Evolutionary conservation across 2,797 vertebrate species (phyloP), one percentile per base, ranked within the genome.

Genomic region (Pelodytes ibericus): DNA sequence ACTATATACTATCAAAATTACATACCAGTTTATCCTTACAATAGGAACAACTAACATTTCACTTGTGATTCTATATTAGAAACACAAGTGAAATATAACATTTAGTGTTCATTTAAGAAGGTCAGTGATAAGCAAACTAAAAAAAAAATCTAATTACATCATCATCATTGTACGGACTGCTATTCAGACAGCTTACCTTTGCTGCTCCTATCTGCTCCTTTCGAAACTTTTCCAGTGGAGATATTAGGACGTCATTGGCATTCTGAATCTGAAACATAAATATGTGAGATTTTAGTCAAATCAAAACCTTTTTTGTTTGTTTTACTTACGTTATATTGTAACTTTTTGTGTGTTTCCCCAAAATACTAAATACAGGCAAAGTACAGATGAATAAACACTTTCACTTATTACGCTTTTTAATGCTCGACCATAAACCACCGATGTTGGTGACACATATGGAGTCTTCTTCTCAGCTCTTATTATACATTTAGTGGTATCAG

Each of bases 201-300:
- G 96, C 97, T 53, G 96, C 97, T 63, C 95, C 96, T 15, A 99
- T 99, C 88, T 99, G 97, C 79, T 99, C 96, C 89, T 98, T 99
- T 33, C 97, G 95, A 88, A 99, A 99, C 85, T 95, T 96, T 89
- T 99, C 97, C 60, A 99, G 93, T 0, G 97, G 97, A 4, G 95
- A 94, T 87, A 99, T 98, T 89, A 98, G 87, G 77, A 98, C 95
- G 36, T 99, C 96, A 80, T 99, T 96, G 22, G 97, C 96, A 5
- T 98, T 98, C 86, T 99, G 97, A 86, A 98, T 98, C 97, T 99
- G 89, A 82, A 91, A 81, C 67, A 72, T 33, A 27, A 3, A n/a
- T 30, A 26, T n/a, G 18, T 24, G 20, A 53, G 9, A 57, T 41
- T 75, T 65, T 13, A 8, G 71, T 39, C 75, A 13, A 2, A 80